Conservation (phyloP, 1,140 invertebrate species). For the Apolygus lucorum region DNA sequence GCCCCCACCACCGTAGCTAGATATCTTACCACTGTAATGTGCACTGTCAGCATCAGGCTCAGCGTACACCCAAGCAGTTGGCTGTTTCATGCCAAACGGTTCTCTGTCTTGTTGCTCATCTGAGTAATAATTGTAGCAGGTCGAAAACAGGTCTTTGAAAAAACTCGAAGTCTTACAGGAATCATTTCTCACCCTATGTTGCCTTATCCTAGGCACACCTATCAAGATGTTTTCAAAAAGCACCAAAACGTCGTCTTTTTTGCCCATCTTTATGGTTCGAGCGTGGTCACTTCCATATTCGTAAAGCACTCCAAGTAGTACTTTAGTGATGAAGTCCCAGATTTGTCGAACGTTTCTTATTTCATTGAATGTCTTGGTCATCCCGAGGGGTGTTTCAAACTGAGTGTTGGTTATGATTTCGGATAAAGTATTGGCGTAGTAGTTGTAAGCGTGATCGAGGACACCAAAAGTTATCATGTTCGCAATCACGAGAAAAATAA, state of each 20-base stretch:
- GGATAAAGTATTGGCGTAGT: constrained; percentile 1
- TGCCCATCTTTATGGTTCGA: neutral
- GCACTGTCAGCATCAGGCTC: neutral
- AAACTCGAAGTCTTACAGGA: neutral
- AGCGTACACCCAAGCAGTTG: neutral
- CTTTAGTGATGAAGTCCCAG: neutral
- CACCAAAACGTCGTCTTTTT: neutral
- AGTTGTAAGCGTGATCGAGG: constrained; percentile 1
- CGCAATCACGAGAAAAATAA: neutral
- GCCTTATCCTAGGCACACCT: neutral
- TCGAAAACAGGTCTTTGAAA: neutral
- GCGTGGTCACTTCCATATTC: neutral
- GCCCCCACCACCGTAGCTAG: constrained; percentile 50
- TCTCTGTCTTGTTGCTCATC: neutral
- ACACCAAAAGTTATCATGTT: constrained; percentile 7
- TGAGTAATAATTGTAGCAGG: constrained; percentile 8
- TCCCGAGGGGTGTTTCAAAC: neutral
- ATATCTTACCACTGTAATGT: constrained; percentile 42
- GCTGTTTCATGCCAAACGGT: neutral
- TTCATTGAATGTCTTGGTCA: neutral
- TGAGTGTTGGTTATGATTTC: neutral
- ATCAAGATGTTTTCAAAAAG: constrained; percentile 4
- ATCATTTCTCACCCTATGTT: neutral
- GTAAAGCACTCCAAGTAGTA: neutral
- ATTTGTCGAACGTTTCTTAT: neutral